Percentiles rank a stretch among this genome's conserved stretches.
phyloP scores from a whole-genome alignment of 2,113 vertebrate genomes.

The Charadrius vociferus region DNA sequence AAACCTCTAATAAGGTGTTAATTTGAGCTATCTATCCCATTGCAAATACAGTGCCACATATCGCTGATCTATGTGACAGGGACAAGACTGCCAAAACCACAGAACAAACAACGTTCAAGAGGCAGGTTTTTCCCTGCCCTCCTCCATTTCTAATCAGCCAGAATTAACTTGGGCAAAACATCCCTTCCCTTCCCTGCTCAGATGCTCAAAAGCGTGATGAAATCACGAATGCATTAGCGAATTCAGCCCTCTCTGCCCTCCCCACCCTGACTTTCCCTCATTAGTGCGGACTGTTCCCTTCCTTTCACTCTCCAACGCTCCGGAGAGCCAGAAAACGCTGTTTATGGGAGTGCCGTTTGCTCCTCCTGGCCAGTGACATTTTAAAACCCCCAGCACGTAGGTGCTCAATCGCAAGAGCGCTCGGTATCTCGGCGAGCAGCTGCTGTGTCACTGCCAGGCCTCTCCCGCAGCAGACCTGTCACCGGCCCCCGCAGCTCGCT shows the following conservation, averaged over 20 bases:
- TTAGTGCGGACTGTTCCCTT: background rate
- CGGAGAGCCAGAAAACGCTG: background rate
- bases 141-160: constrained; percentile 10
- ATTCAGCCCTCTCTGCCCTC: background rate
- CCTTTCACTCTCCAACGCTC: background rate
- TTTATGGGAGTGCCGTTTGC: background rate
- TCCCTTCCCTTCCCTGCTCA: background rate
- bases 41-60: background rate
- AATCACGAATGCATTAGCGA: background rate
- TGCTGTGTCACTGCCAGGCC: constrained; percentile 36
- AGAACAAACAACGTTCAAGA: background rate
- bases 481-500: background rate
- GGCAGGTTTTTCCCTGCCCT: background rate
- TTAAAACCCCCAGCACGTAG: constrained; percentile 29
- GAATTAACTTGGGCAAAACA: constrained; percentile 20
- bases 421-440: constrained; percentile 37
- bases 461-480: constrained; percentile 29
- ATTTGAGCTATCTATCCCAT: background rate
- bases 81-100: background rate
- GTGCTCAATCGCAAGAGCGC: background rate
- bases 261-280: background rate
- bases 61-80: background rate
- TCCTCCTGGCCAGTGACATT: background rate
- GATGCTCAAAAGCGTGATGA: background rate
- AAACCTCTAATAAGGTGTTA: background rate